phyloP scores from a whole-genome alignment of 2,113 vertebrate species.

The Alethe diademata region DNA sequence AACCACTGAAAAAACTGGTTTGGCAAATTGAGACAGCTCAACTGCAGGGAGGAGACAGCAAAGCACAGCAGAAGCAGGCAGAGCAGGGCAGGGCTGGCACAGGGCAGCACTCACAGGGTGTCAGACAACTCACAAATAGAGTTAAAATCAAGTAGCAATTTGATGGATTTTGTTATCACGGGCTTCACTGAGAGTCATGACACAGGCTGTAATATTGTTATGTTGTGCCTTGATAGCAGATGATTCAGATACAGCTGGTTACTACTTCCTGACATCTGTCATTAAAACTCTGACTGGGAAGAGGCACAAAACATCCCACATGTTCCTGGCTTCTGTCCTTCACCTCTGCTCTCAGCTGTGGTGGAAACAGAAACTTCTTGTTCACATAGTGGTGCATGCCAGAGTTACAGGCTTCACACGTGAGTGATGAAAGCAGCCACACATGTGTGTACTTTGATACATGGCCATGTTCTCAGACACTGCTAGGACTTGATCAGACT shows the following conservation, averaged over 20 bases:
- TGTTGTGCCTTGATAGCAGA: neutral
- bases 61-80: neutral
- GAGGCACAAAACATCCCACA: neutral
- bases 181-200: neutral
- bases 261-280: neutral
- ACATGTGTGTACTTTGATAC: neutral
- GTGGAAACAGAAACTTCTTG: constrained; percentile 2
- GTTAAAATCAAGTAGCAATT: neutral
- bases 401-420: neutral
- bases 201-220: neutral
- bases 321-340: neutral
- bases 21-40: neutral
- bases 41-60: neutral
- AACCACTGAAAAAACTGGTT: neutral
- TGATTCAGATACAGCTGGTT: neutral
- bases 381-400: neutral
- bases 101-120: neutral
- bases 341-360: neutral
- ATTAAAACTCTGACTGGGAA: neutral
- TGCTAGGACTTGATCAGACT: neutral
- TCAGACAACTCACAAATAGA: neutral
- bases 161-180: neutral
- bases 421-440: neutral
- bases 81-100: neutral
- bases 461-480: neutral